phyloP scores from a whole-genome alignment of 64 coral and sea anemone genomes.

The Astreopora myriophthalma region DNA sequence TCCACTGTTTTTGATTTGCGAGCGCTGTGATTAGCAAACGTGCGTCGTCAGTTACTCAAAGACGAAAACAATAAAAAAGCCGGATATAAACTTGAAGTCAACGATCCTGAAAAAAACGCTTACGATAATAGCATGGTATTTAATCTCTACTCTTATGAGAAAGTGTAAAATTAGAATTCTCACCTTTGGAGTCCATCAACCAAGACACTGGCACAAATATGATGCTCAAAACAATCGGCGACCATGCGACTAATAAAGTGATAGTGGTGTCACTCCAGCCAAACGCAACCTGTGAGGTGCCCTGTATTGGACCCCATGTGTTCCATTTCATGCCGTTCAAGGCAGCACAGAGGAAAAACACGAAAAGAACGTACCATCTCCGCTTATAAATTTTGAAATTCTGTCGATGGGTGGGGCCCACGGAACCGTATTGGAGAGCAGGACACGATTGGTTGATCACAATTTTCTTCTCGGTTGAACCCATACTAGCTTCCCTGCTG shows the following conservation, averaged over 20 bases:
- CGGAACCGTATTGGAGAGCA: neutral
- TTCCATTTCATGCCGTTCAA: constrained; percentile 48
- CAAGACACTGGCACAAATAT: constrained; percentile 52
- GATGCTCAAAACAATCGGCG: constrained; percentile 18
- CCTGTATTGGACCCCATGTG: constrained; percentile 62
- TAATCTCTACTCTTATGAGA: neutral
- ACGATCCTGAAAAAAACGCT: too few species aligned
- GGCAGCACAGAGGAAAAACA: constrained; percentile 39
- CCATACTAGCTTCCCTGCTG: neutral
- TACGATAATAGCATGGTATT: too few species aligned
- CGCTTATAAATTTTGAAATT: constrained; percentile 56
- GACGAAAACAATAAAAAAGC: too few species aligned
- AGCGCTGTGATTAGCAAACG: too few species aligned
- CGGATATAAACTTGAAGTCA: neutral
- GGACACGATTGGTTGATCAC: neutral
- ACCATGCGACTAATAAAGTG: constrained; percentile 37
- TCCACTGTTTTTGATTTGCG: too few species aligned
- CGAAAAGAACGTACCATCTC: constrained; percentile 57
- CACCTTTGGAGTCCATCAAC: constrained; percentile 74
- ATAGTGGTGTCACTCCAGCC: constrained; percentile 52
- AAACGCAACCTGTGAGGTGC: constrained; percentile 53
- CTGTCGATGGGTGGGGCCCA: neutral
- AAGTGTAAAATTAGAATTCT: neutral
- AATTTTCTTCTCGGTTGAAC: neutral
- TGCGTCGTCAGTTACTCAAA: too few species aligned